Evolutionary conservation across 2,113 vertebrate species (phyloP), one percentile per base, ranked within the genome.

Genomic region (Scomber colias): DNA sequence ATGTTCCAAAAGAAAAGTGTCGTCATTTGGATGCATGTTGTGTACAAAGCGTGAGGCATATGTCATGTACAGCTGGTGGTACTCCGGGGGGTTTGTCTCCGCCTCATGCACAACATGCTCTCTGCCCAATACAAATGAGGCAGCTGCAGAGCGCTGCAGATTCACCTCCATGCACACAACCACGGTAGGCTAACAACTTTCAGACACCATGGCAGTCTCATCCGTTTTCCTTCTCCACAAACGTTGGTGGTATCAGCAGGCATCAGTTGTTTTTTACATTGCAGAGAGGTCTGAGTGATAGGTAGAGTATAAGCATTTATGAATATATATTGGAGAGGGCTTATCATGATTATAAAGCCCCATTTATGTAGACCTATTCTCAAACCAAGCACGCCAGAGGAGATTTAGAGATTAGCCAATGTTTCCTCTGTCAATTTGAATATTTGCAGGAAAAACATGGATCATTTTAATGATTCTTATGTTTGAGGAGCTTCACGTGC

Each of bases 1-100:
- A 35, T 62, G 60, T 59, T 72, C 55, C 40, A 55, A 70, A 63
- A 62, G 35, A 73, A 82, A 27, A 72, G 57, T 59, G 63, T 45
- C 9, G 6, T 81, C 70, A 59, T 80, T 84, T 3, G 40, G 35
- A 70, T 50, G 48, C 68, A 57, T 60, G 74, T 71, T 78, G 76
- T 14, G 82, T 35, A 5, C 5, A 3, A 75, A 45, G 48, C 65
- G 65, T 72, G 57, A 76, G 68, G 73, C 87, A 88, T 86, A 88
- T 92, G 89, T 71, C 15, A 21, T 19, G 65, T 89, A 79, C 91
- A 92, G 87, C 90, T 92, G 90, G 85, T 71, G 55, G 62, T 76
- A 69, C 90, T 89, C 85, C 19, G 2, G 84, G 82, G 87, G 67
- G 65, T 70, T 86, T 82, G 72, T 79, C 75, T 85, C 67, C 11